A percentile compares a stretch with the other conserved stretches of the same genome.
Conservation (phyloP, 64 coral and sea anemone species). For the Cladopsammia gracilis region DNA sequence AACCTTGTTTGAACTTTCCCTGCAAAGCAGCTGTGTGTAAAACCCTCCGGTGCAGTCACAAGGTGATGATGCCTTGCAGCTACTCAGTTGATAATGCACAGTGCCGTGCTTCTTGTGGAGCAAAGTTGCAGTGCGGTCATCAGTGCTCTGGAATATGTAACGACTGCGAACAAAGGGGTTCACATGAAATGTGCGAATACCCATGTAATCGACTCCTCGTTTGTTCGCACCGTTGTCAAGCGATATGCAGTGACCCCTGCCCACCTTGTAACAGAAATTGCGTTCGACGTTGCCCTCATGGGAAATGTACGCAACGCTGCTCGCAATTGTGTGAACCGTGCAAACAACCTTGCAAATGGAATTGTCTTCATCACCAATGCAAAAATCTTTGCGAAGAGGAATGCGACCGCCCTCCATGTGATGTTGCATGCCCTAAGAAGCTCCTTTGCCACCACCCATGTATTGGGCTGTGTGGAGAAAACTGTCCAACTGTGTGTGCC, state of each 20-base stretch:
- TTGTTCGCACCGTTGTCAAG: conserved; percentile 72
- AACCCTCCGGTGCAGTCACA: conserved; percentile 60
- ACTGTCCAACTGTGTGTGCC: conserved; percentile 63
- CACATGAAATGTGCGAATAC: conserved; percentile 60
- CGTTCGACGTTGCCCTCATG: conserved; percentile 52
- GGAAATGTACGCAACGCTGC: conserved; percentile 39
- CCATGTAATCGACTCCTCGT: conserved; percentile 57
- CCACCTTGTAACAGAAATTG: conserved; percentile 74
- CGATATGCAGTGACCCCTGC: conserved; percentile 57
- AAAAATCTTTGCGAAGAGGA: conserved; percentile 68
- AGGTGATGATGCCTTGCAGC: conserved; percentile 41
- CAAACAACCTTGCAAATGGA: conserved; percentile 55
- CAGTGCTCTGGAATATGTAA: conserved; percentile 61
- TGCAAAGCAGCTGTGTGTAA: conserved; percentile 31
- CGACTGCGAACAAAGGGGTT: conserved; percentile 35
- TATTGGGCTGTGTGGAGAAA: conserved; percentile 73
- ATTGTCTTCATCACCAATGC: conserved; percentile 67
- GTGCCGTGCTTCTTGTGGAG: conserved; percentile 11
- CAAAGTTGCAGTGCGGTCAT: conserved; percentile 59
- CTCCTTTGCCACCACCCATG: conserved; percentile 67
- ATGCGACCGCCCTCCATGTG: conserved; percentile 56
- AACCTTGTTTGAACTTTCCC: conserved; percentile 30
- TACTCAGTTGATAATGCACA: not conserved
- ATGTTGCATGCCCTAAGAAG: conserved; percentile 51
- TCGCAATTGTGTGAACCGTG: conserved; percentile 59